Conservation (phyloP, 1,140 invertebrate genomes). For the Pseudomyrmex concolor region DNA sequence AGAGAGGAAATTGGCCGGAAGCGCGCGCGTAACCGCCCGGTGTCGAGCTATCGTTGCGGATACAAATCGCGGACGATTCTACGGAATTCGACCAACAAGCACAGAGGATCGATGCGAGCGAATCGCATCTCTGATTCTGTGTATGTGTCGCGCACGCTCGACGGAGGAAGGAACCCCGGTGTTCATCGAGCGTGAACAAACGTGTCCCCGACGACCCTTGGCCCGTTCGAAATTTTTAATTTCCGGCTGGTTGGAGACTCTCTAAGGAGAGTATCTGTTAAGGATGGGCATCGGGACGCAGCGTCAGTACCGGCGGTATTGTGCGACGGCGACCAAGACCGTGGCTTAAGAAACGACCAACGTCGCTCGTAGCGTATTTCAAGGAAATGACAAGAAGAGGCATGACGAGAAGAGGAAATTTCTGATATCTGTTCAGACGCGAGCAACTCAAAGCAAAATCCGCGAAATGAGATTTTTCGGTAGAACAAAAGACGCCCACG, state of each 20-base stretch:
- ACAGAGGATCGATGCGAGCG: constrained; percentile 30
- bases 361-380: not conserved
- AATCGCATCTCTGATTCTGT: constrained; percentile 15
- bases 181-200: constrained; percentile 41
- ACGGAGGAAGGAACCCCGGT: constrained; percentile 5
- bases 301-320: not conserved
- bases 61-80: constrained; percentile 48
- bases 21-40: constrained; percentile 28
- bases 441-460: constrained; percentile 46
- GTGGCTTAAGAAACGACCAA: not conserved
- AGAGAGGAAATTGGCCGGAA: constrained; percentile 49
- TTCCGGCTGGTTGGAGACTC: constrained; percentile 51
- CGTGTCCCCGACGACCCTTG: constrained; percentile 28
- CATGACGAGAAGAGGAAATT: constrained; percentile 13
- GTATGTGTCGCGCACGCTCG: not conserved
- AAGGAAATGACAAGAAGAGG: constrained; percentile 39
- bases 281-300: constrained; percentile 9
- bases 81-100: constrained; percentile 15
- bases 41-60: constrained; percentile 37
- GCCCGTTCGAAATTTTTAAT: constrained; percentile 65
- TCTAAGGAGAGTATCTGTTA: not conserved
- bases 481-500: constrained; percentile 54
- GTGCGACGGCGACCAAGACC: constrained; percentile 1
- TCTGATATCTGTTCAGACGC: not conserved
- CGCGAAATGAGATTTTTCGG: constrained; percentile 66